phyloP scores from a whole-genome alignment of 2,113 vertebrate species.

The Ascaphus truei region DNA sequence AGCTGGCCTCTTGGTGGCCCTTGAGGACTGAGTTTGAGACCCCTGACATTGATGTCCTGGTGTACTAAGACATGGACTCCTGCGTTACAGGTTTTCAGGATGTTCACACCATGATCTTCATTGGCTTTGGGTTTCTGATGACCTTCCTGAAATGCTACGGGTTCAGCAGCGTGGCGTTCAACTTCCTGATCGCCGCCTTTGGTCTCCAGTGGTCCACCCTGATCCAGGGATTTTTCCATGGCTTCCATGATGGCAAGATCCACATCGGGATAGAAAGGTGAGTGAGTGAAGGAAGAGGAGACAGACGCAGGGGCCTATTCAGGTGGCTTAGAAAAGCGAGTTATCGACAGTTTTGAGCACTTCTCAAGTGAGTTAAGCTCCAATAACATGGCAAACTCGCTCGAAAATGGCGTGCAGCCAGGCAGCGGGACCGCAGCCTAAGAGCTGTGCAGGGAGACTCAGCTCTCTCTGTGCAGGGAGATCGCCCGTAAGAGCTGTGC shows the following conservation, averaged over 20 bases:
- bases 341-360: not conserved
- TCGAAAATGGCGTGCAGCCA: too few relatives aligned
- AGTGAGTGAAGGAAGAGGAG: too few relatives aligned
- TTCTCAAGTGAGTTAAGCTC: too few relatives aligned
- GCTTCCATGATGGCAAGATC: constrained; percentile 66
- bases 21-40: too few relatives aligned
- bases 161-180: constrained; percentile 71
- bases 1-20: too few relatives aligned
- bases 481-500: too few relatives aligned
- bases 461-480: too few relatives aligned
- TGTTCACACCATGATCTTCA: constrained; percentile 79
- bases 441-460: too few relatives aligned
- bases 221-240: constrained; percentile 78
- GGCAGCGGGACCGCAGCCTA: too few relatives aligned
- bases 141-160: constrained; percentile 81
- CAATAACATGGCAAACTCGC: too few relatives aligned
- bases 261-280: constrained; percentile 75
- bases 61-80: too few relatives aligned
- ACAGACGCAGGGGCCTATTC: not conserved
- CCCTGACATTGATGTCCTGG: too few relatives aligned
- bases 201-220: constrained; percentile 85
- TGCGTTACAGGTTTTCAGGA: constrained; percentile 74
- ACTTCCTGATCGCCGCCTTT: constrained; percentile 78
- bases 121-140: constrained; percentile 89
- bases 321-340: not conserved